phyloP scores from a whole-genome alignment of 2,888 invertebrate genomes.

The Orthonevra nobilis region DNA sequence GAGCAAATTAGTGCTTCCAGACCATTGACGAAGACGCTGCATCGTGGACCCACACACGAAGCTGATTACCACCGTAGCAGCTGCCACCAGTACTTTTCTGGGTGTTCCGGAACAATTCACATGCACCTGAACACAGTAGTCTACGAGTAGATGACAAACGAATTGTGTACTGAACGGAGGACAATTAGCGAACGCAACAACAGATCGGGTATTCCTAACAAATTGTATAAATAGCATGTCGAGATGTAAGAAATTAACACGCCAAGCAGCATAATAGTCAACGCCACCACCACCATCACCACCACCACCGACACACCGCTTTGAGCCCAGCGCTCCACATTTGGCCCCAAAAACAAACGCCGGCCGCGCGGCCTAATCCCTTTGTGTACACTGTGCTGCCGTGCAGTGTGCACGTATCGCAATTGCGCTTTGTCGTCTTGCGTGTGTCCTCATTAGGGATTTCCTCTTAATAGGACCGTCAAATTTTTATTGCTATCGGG shows the following conservation, averaged over 20 bases:
- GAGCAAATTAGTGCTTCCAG: conserved; percentile 29
- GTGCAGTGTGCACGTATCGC: conserved; percentile 72
- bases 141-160: conserved; percentile 47
- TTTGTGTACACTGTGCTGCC: no score
- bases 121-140: conserved; percentile 37
- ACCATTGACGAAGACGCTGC: conserved; percentile 2
- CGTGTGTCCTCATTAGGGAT: conserved; percentile 67
- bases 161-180: conserved; percentile 19
- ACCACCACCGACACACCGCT: not conserved
- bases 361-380: conserved; percentile 59
- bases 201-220: conserved; percentile 37
- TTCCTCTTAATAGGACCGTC: conserved; percentile 67
- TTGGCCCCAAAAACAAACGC: conserved; percentile 1
- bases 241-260: conserved; percentile 66
- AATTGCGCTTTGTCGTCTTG: conserved; percentile 63
- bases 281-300: conserved; percentile 26
- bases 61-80: conserved; percentile 33
- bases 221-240: conserved; percentile 51
- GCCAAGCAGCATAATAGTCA: conserved; percentile 48
- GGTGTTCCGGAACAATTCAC: conserved; percentile 56
- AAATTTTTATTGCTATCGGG: conserved; percentile 54
- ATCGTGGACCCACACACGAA: conserved; percentile 56
- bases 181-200: conserved; percentile 52
- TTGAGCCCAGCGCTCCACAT: not conserved
- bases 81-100: conserved; percentile 8